phyloP scores from a whole-genome alignment of 2,888 invertebrate genomes.

The Microchrysa polita region DNA sequence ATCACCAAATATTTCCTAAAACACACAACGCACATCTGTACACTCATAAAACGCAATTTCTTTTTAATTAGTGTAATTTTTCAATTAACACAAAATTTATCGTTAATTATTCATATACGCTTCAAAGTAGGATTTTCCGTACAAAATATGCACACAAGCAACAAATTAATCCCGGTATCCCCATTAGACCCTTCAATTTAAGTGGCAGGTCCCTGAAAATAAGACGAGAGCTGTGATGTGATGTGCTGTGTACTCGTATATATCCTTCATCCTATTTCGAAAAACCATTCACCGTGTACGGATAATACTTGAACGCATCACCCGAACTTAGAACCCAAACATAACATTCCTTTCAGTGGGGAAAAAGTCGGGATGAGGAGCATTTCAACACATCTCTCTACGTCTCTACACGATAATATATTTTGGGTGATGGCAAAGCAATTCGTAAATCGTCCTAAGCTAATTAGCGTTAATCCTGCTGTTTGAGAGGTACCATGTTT shows the following conservation, averaged over 20 bases:
- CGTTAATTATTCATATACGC: slow-evolving; percentile 47
- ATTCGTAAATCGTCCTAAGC: slow-evolving; percentile 51
- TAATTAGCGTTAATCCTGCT: slow-evolving; percentile 48
- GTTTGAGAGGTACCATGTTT: slow-evolving; percentile 7
- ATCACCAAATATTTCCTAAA: too few species aligned
- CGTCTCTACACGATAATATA: slow-evolving; percentile 45
- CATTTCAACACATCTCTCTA: slow-evolving; percentile 39
- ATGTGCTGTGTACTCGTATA: too few species aligned
- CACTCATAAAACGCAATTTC: slow-evolving; percentile 35
- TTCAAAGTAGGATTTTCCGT: slow-evolving; percentile 2
- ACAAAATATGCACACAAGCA: slow-evolving; percentile 21
- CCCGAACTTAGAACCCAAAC: neutral
- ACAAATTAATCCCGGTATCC: slow-evolving; percentile 44
- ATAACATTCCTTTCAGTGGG: slow-evolving; percentile 22
- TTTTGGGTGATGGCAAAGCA: slow-evolving; percentile 48
- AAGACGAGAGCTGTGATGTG: too few species aligned
- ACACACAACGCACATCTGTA: too few species aligned
- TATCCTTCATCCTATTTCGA: too few species aligned
- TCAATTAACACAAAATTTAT: slow-evolving; percentile 50
- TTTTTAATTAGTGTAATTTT: slow-evolving; percentile 50
- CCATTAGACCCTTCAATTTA: slow-evolving; percentile 50
- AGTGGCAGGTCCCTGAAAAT: slow-evolving; percentile 19
- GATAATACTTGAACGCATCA: too few species aligned
- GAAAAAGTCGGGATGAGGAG: slow-evolving; percentile 36
- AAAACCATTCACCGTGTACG: too few species aligned